Percentiles rank a stretch among this genome's conserved stretches.
phyloP scores from a whole-genome alignment of 92 coral and sea anemone genomes.

The Pocillopora grandis region DNA sequence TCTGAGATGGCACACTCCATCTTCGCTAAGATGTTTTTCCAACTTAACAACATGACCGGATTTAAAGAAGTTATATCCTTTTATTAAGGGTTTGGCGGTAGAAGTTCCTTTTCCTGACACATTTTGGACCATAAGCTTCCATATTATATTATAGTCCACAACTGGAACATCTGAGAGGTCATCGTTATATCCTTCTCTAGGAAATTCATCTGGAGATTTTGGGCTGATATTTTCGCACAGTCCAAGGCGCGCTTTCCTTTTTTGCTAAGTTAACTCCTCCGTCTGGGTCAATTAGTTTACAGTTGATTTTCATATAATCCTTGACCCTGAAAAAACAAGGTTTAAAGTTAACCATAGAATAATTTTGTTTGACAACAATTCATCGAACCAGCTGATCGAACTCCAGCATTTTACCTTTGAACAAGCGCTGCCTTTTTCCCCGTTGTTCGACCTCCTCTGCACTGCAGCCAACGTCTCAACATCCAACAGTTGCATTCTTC shows the following conservation, averaged over 20 bases:
- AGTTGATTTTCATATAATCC: slow-evolving; percentile 53
- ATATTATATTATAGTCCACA: slow-evolving; percentile 53
- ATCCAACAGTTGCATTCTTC: slow-evolving; percentile 60
- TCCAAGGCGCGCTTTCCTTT: slow-evolving; percentile 63
- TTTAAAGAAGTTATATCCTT: slow-evolving; percentile 53
- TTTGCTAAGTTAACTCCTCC: slow-evolving; percentile 52
- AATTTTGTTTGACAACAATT: slow-evolving; percentile 26
- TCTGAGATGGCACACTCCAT: slow-evolving; percentile 50
- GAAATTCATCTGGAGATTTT: slow-evolving; percentile 45
- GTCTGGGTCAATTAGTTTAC: slow-evolving; percentile 60
- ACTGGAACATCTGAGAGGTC: slow-evolving; percentile 55
- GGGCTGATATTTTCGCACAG: slow-evolving; percentile 53
- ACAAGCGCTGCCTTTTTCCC: slow-evolving; percentile 56
- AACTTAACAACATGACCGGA: slow-evolving; percentile 59
- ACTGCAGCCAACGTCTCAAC: slow-evolving; percentile 61
- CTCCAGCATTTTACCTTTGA: slow-evolving; percentile 39
- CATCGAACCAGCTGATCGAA: slow-evolving; percentile 15
- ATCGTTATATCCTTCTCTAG: slow-evolving; percentile 51
- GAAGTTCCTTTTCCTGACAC: slow-evolving; percentile 52
- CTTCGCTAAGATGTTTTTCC: slow-evolving; percentile 53
- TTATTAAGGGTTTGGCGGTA: slow-evolving; percentile 46
- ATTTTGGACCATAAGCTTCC: slow-evolving; percentile 58
- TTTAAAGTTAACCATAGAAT: slow-evolving; percentile 17
- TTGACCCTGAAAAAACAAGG: slow-evolving; percentile 40
- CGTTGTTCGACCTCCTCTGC: slow-evolving; percentile 56